These are phyloP conservation scores for Chloebia gouldiae DNA, from an alignment of 2,113 vertebrate genomes.

Conservation along the genomic window DNA sequence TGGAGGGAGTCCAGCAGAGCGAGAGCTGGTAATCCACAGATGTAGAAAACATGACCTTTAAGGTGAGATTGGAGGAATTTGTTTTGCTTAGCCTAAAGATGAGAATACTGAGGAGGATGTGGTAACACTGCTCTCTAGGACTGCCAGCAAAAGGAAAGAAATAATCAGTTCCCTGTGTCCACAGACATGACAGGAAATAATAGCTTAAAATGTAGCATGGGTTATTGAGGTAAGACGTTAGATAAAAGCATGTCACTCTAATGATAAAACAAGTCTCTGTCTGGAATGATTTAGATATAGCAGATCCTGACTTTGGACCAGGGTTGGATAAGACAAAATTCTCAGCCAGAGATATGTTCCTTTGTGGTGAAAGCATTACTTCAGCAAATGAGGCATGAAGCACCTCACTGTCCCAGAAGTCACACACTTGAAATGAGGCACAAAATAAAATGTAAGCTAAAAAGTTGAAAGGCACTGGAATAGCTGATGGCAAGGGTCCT, in stretches of 20 bases:
- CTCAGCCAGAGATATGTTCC: slow-evolving; percentile 10
- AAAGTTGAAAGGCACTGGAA: not conserved
- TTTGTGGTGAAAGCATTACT: not conserved
- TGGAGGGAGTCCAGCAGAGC: slow-evolving; percentile 30
- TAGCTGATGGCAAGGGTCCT: not conserved
- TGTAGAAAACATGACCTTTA: slow-evolving; percentile 40
- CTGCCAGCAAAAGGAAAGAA: not conserved
- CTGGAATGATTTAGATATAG: slow-evolving; percentile 1
- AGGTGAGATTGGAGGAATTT: slow-evolving; percentile 24
- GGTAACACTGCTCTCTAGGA: not conserved
- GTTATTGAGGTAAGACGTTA: not conserved
- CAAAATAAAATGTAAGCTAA: slow-evolving; percentile 16
- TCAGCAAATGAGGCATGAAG: slow-evolving; percentile 26
- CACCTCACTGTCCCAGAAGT: slow-evolving; percentile 34
- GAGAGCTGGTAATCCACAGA: slow-evolving; percentile 6
- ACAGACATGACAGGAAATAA: not conserved
- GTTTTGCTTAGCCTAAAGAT: not conserved
- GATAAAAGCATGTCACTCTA: slow-evolving; percentile 7
- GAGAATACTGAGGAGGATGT: not conserved
- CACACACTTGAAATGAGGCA: slow-evolving; percentile 11
- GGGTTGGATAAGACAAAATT: slow-evolving; percentile 24
- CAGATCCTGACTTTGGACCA: not conserved
- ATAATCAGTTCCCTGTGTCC: not conserved
- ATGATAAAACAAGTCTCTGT: slow-evolving; percentile 20
- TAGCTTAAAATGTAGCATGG: not conserved